These are phyloP conservation scores for Cariama cristata DNA, from an alignment of 2,113 vertebrate genomes.

Conservation along the genomic window DNA sequence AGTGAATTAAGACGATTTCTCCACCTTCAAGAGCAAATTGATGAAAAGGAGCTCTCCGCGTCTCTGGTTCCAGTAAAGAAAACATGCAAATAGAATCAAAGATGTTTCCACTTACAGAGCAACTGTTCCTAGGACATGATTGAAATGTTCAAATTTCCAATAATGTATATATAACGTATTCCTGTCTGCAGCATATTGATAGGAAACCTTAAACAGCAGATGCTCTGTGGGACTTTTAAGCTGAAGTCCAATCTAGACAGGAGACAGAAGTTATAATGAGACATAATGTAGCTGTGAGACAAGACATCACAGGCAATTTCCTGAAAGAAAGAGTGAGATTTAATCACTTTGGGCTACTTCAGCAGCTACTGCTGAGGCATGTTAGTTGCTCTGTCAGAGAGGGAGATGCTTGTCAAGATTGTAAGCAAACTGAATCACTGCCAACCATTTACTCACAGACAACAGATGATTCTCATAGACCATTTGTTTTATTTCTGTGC, in stretches of 20 bases:
- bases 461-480: slow-evolving; percentile 49
- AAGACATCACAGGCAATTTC: slow-evolving; percentile 70
- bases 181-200: slow-evolving; percentile 36
- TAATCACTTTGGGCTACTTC: slow-evolving; percentile 63
- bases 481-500: slow-evolving; percentile 64
- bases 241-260: slow-evolving; percentile 16
- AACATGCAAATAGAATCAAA: background rate
- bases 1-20: background rate
- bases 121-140: background rate
- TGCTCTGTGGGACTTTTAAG: slow-evolving; percentile 6
- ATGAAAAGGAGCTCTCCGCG: background rate
- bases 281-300: slow-evolving; percentile 68
- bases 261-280: slow-evolving; percentile 67
- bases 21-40: background rate
- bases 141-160: background rate
- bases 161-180: slow-evolving; percentile 44
- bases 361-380: slow-evolving; percentile 5
- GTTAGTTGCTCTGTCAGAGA: slow-evolving; percentile 2
- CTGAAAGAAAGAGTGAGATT: slow-evolving; percentile 68
- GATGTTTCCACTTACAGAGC: background rate
- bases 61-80: background rate
- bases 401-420: slow-evolving; percentile 56
- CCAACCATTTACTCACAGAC: slow-evolving; percentile 43
- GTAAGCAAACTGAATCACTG: slow-evolving; percentile 40
- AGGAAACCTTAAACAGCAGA: slow-evolving; percentile 34